These are phyloP conservation scores for Noctua janthe DNA, from an alignment of 2,888 invertebrate genomes.

Conservation along the genomic window DNA sequence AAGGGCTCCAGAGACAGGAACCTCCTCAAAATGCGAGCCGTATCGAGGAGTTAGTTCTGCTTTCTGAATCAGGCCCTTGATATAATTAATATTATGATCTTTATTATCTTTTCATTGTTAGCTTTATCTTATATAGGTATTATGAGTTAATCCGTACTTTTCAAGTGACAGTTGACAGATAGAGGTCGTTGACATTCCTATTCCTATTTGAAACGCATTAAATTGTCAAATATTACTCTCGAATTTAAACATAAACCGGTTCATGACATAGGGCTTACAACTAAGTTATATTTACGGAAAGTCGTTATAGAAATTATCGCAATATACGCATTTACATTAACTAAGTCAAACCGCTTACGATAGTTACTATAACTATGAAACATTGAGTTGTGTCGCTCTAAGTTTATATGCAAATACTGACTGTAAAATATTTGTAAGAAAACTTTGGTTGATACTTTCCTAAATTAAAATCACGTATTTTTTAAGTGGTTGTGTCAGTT, in stretches of 20 bases:
- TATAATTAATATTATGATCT: too few relatives aligned
- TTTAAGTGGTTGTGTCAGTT: not conserved
- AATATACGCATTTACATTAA: not conserved
- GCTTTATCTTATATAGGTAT: not conserved
- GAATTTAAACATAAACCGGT: slow-evolving; percentile 9
- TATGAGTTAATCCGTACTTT: not conserved
- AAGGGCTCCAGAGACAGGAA: too few relatives aligned
- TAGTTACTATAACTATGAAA: slow-evolving; percentile 1
- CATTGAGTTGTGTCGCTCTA: slow-evolving; percentile 22
- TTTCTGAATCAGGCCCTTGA: too few relatives aligned
- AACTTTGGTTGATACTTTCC: slow-evolving; percentile 10
- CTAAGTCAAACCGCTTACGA: slow-evolving; percentile 1
- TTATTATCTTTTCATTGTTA: not conserved
- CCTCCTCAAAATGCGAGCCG: too few relatives aligned
- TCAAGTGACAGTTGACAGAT: not conserved
- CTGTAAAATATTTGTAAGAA: slow-evolving; percentile 36
- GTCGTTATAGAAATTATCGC: slow-evolving; percentile 22
- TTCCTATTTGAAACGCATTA: not conserved
- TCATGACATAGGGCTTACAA: not conserved
- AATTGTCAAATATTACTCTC: slow-evolving; percentile 20
- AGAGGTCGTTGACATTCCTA: not conserved
- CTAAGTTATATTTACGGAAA: slow-evolving; percentile 21
- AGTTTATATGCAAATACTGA: slow-evolving; percentile 31
- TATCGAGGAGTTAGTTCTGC: too few relatives aligned
- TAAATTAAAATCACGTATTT: slow-evolving; percentile 49